Percentiles rank a stretch among this genome's conserved stretches.
phyloP scores from a whole-genome alignment of 2,113 vertebrate genomes.

The Prunella fulvescens region DNA sequence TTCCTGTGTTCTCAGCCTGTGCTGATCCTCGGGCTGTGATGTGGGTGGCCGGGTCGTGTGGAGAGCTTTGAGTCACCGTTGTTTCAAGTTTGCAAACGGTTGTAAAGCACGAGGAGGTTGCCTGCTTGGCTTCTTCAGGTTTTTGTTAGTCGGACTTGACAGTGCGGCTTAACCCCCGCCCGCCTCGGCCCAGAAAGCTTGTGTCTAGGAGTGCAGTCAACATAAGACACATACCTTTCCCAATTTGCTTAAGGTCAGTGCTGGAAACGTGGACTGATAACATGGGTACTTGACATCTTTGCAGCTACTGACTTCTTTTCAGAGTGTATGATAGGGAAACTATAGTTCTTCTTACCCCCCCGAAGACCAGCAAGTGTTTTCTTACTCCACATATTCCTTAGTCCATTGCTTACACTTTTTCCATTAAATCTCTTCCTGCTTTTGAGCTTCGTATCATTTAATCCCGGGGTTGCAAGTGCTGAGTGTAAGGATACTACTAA shows the following conservation, averaged over 20 bases:
- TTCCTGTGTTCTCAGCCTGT: not conserved
- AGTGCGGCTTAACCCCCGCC: not conserved
- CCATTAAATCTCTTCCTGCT: not conserved
- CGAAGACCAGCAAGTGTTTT: not conserved
- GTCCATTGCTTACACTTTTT: not conserved
- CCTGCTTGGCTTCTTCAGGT: not conserved
- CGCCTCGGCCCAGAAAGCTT: too few relatives aligned
- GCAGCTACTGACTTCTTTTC: not conserved
- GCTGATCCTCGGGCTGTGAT: not conserved
- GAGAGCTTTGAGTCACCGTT: not conserved
- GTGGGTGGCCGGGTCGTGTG: not conserved
- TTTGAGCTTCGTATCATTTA: not conserved
- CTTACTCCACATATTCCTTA: not conserved
- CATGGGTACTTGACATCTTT: not conserved
- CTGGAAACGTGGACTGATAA: not conserved
- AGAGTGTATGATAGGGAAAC: not conserved
- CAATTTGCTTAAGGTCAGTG: not conserved
- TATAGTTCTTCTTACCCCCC: fast-evolving
- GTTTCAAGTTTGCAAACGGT: not conserved
- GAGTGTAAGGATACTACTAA: not conserved
- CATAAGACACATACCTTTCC: not conserved
- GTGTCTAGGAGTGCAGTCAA: not conserved
- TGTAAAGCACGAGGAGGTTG: not conserved
- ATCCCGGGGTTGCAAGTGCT: not conserved
- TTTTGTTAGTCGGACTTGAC: not conserved